Base-by-base conservation (phyloP, 2,888 invertebrate species). In the Tenthredo notha region DNA sequence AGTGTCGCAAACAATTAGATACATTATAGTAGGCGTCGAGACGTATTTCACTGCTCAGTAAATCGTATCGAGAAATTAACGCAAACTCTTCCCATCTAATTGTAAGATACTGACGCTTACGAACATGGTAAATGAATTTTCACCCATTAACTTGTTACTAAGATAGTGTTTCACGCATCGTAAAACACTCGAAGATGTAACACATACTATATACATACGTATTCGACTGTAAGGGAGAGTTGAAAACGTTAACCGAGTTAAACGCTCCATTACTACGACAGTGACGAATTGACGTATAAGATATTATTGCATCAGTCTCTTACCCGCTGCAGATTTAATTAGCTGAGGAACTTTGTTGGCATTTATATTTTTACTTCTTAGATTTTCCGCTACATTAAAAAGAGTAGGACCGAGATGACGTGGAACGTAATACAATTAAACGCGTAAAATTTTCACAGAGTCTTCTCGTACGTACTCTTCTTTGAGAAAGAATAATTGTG, bases 201-300 rank as follows among this genome's bases (percentile, higher is more conserved):
- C 3, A 67, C 67, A 29, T 33, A 33, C n/a, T 29, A 15, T 6
- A 12, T n/a, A 77, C 15, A 25, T n/a, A 77, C 21, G 47, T 9
- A 7, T 5, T 77, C 21, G 21, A 43, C 2, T 43, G n/a, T 43
- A 29, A 50, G 33, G 21, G 61, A 40, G 40, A 40, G 40, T 58
- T n/a, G n/a, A 15, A 29, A 61, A 58, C 58, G 67, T 43, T 83
- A 83, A 83, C 67, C 29, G 67, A 83, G 83, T 83, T 83, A 83
- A 58, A 83, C 43, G 47, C 83, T 67, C 83, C 67, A 65, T 67
- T 67, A 83, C 67, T 47, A 25, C n/a, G 61, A 80, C 80, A 65
- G 61, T 80, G 80, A 65, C 21, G 61, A 80, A 65, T 80, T 65
- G 65, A 65, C 61, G 80, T 37, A 61, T 29, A 33, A 40, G 80